Evolutionary conservation across 2,888 invertebrate genomes (phyloP), one percentile per base, ranked within the genome.

Genomic region (Amphipoea lucens): DNA sequence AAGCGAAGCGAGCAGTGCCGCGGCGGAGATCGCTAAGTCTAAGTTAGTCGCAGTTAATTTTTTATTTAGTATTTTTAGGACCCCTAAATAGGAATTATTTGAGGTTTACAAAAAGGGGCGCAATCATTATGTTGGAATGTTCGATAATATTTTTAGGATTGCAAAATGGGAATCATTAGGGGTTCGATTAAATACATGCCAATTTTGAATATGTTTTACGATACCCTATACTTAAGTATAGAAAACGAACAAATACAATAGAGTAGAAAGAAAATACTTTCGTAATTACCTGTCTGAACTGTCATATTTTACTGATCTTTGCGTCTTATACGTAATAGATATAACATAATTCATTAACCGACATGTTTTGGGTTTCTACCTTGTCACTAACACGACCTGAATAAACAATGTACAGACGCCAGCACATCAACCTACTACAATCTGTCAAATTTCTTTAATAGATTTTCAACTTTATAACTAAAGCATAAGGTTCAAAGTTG

Each of bases 281-380:
- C 0, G 17, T 23, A 12, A 57, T 57, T 1, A 23, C 3, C 6
- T 36, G 68, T 29, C 68, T 17, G 11, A 23, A 20, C 70, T 74
- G 40, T 11, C 54, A 14, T 40, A 29, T 63, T 71, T 66, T 40
- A 29, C 20, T 83, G 62, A 12, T 85, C 48, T 85, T 74, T 71
- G 81, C 7, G 6, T 67, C 42, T 40, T 70, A 74, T 48, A 71
- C 54, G 60, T 79, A 65, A 70, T 79, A 74, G 51, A 79, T 78
- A 60, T 74, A 36, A 76, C 48, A 63, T 36, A 62, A 36, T 72
- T 42, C 79, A 51, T 48, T 54, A 36, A 63, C 62, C 36, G 63
- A 79, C 63, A 69, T 73, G 57, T 84, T 63, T 79, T 42, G 48
- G 1, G 66, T 66, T 74, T 70, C 20, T 57, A 48, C 6, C 14